Base-by-base conservation (phyloP, 2,888 invertebrate genomes). In the Coenonympha glycerion region DNA sequence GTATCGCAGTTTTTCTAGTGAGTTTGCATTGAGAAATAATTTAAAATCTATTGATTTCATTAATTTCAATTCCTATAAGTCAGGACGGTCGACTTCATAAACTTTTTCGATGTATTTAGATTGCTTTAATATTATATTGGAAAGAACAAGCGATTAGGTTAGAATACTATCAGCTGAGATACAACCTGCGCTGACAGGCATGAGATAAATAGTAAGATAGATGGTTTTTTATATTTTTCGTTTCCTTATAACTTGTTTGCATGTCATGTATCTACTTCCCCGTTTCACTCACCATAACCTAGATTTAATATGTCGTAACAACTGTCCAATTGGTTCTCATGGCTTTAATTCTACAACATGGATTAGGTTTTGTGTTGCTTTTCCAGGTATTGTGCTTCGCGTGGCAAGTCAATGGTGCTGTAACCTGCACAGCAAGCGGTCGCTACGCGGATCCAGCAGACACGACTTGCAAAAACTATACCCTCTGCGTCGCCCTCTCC, bases 381-480 rank as follows among this genome's bases (percentile, higher is more conserved):
- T 58, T 60, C 15, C 52, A 69, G 69, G 54, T 67, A 3, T 19
- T 65, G 9, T 59, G 60, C 6, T 16, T 60, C 1, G 42, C 54
- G 6, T 67, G 64, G 71, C 66, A 73, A 54, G 71, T 61, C 1
- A 53, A 73, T 1, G 70, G 73, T 1, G 62, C 60, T n/a, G 74
- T 75, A 1, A 75, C 71, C 57, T 85, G 83, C 55, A 76, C 80
- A 0, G 53, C 64, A 2, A 69, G 69, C 2, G 85, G 87, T 2
- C 75, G 83, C 1, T 76, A 74, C 56, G 69, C 79, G 0, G 77
- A 87, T 52, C 62, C 73, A 1, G 60, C 51, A 3, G 88, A 88
- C 61, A 61, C 80, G 0, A 78, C 76, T 26, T 87, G 87, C 61
- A 60, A 76, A 57, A 80, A 77, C 57, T 88, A 87, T 63, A 81